Evolutionary conservation across 2,888 invertebrate species (phyloP).

Genomic region (Ophion costatus): DNA sequence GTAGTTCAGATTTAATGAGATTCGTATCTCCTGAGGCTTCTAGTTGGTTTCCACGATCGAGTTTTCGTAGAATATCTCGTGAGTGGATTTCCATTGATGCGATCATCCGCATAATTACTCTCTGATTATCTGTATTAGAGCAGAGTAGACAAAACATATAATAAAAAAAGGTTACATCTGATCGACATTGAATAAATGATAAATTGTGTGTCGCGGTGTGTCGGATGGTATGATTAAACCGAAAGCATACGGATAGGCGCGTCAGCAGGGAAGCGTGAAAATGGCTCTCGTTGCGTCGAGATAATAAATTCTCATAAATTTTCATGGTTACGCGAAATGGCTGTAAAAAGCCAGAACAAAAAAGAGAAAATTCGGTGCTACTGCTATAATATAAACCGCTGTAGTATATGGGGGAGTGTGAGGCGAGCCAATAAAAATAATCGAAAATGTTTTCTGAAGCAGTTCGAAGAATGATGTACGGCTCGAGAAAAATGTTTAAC

Average conservation of each 20-base stretch:
- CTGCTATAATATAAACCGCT: slow-evolving; percentile 2
- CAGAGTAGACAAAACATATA: slow-evolving; percentile 7
- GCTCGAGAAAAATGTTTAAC: too few species aligned
- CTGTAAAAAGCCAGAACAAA: slow-evolving; percentile 12
- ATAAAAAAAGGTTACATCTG: neutral
- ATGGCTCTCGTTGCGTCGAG: slow-evolving; percentile 4
- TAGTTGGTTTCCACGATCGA: neutral
- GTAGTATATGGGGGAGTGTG: slow-evolving; percentile 5
- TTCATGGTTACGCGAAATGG: slow-evolving; percentile 21
- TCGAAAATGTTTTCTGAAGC: slow-evolving; percentile 25
- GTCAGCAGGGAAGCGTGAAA: slow-evolving; percentile 14
- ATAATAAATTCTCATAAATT: slow-evolving; percentile 11
- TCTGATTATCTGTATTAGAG: slow-evolving; percentile 17
- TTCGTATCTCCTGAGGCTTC: neutral
- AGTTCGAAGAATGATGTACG: slow-evolving; percentile 16
- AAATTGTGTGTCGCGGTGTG: too few species aligned
- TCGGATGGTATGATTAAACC: slow-evolving; percentile 8
- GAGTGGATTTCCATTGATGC: slow-evolving; percentile 14
- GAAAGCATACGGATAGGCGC: slow-evolving; percentile 16
- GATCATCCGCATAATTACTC: slow-evolving; percentile 22
- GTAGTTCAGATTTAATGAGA: neutral
- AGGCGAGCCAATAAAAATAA: slow-evolving; percentile 11
- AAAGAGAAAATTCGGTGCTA: slow-evolving; percentile 16
- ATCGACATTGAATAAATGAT: too few species aligned
- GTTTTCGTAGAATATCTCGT: slow-evolving; percentile 11